Evolutionary conservation across 2,888 invertebrate genomes (phyloP), one percentile per base, ranked within the genome.

Genomic region (Allophyes oxyacanthae): DNA sequence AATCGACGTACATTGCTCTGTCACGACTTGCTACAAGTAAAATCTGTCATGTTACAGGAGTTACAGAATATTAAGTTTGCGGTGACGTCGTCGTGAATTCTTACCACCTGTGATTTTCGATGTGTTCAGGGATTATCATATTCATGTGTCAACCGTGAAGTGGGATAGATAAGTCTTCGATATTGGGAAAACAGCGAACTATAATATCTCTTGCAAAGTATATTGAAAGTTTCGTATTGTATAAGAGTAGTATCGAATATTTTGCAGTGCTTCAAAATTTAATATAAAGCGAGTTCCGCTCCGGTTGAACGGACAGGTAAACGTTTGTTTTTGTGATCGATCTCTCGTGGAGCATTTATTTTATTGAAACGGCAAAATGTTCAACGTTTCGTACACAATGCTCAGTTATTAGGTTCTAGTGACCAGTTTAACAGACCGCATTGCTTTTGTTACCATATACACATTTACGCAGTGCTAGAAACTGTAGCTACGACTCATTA

Each of bases 111-210:
- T 57, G 72, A 72, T 74, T 70, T 72, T 65, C 60, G 60, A 76
- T 74, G 65, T 78, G 68, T 76, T 79, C 60, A 46, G 64, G 72
- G 81, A 83, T 83, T 83, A 83, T 77, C 79, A 82, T 84, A 81
- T 82, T 78, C 77, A 77, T 76, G 77, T 79, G 75, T 75, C 78
- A 78, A 59, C 49, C 38, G 46, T 48, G 46, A 56, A 59, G 43
- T 49, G 53, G 49, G 60, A 3, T 20, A 20, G 66, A 75, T 76
- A 75, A 79, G 72, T 72, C 75, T 67, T 62, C 50, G 64, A 64
- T 77, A 79, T 77, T 77, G 74, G 59, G 44, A 68, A 73, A 74
- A 72, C 55, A 61, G 50, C 28, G 13, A 71, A 66, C 62, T 68
- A 61, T 52, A 52, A 64, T 69, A 62, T 60, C 11, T 36, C 28